Evolutionary conservation across 1,140 invertebrate species (phyloP).

Genomic region (Bilobella aurantiaca): DNA sequence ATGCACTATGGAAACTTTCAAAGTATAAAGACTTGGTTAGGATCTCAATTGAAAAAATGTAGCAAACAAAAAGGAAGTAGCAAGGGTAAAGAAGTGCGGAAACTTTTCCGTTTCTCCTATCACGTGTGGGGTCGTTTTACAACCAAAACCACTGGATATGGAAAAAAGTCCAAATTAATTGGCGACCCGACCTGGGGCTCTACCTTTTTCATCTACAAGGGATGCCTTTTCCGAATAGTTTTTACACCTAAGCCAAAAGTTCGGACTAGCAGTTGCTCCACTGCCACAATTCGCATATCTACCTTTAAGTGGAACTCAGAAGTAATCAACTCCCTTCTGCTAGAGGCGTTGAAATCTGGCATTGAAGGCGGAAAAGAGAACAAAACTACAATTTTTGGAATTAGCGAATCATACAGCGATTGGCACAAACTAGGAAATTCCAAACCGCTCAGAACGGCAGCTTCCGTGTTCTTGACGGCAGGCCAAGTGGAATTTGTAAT

Average conservation of each 20-base stretch:
- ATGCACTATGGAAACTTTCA: too few relatives aligned
- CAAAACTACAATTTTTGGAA: background rate
- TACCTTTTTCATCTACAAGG: background rate
- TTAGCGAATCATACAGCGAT: background rate
- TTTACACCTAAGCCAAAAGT: background rate
- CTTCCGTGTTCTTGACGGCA: conserved; percentile 8
- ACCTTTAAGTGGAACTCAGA: background rate
- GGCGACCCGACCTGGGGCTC: background rate
- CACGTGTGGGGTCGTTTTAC: background rate
- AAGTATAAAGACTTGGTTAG: too few relatives aligned
- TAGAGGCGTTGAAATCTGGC: background rate
- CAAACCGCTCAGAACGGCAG: conserved; percentile 5
- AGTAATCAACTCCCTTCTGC: background rate
- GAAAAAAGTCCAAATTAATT: background rate
- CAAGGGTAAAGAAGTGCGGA: too few relatives aligned
- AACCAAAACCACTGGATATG: background rate
- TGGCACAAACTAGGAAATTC: conserved; percentile 17
- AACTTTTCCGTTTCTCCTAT: background rate
- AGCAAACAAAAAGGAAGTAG: too few relatives aligned
- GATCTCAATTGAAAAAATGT: too few relatives aligned
- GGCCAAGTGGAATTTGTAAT: conserved; percentile 7
- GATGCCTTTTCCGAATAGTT: background rate
- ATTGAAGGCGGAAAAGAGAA: background rate
- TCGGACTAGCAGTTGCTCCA: background rate
- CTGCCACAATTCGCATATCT: background rate